These are phyloP conservation scores for Lasius fuliginosus DNA, from an alignment of 2,888 invertebrate species.

Conservation along the genomic window DNA sequence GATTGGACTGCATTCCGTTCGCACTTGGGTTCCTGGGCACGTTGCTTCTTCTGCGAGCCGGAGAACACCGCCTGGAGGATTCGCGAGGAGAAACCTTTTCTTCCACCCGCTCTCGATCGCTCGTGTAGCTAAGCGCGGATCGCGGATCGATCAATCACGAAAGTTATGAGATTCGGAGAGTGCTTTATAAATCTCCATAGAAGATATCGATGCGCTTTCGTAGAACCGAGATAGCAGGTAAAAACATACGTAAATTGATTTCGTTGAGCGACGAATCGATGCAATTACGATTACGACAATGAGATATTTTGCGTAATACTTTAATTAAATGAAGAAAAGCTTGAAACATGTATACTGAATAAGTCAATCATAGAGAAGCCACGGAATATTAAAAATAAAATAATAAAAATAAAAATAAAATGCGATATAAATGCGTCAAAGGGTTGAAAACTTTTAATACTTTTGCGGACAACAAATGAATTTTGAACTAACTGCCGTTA, in stretches of 20 bases:
- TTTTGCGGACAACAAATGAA: constrained; percentile 13
- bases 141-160: constrained; percentile 6
- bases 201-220: not conserved
- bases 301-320: not conserved
- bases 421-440: not conserved
- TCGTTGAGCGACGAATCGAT: not conserved
- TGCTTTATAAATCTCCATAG: not conserved
- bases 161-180: not conserved
- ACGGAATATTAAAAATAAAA: not conserved
- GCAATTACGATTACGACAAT: not conserved
- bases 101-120: constrained; percentile 41
- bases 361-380: not conserved
- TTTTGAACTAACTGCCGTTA: constrained; percentile 44
- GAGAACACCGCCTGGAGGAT: constrained; percentile 44
- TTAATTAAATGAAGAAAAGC: not conserved
- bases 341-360: not conserved
- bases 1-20: constrained; percentile 85
- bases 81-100: constrained; percentile 48
- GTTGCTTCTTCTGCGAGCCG: constrained; percentile 72
- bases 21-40: constrained; percentile 82
- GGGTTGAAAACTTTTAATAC: not conserved
- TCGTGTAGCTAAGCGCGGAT: constrained; percentile 60
- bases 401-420: too few species aligned
- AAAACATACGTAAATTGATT: not conserved
- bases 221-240: not conserved